A percentile compares a stretch with the other conserved stretches of the same genome.
Conservation (phyloP, 1,140 invertebrate species). For the Eumaeus atala region DNA sequence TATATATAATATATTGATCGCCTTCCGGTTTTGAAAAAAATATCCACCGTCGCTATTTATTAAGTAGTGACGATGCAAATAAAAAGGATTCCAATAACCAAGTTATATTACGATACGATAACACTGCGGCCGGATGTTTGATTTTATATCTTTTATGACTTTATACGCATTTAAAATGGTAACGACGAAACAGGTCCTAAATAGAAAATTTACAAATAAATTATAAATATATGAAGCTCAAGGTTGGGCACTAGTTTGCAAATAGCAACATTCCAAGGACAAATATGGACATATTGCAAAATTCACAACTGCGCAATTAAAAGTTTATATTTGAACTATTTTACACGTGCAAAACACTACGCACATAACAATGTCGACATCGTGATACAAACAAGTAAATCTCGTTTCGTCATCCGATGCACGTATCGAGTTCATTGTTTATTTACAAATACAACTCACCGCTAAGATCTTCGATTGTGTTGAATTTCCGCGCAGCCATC, state of each 20-base stretch:
- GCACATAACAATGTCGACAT: conserved; percentile 13
- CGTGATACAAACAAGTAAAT: conserved; percentile 36
- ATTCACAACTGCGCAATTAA: conserved; percentile 41
- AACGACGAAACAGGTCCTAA: no score
- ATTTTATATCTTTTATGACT: no score
- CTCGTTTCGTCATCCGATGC: conserved; percentile 33
- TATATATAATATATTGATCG: no score
- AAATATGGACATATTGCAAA: conserved; percentile 35
- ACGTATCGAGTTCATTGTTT: conserved; percentile 40
- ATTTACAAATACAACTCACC: conserved; percentile 55
- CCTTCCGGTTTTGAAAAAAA: no score
- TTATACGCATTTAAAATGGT: no score
- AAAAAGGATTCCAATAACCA: no score
- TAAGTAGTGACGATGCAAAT: no score
- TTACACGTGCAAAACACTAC: conserved; percentile 7
- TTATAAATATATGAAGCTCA: conserved; percentile 1
- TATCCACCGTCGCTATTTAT: no score
- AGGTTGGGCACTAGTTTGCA: conserved; percentile 23
- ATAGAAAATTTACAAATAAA: no score
- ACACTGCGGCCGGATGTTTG: no score
- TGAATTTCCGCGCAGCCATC: conserved; percentile 61
- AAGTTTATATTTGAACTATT: conserved; percentile 16
- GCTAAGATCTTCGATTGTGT: conserved; percentile 64
- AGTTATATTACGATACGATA: no score
- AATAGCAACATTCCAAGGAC: conserved; percentile 24